Conservation (phyloP, 2,797 vertebrate species). For the Danio albolineatus region DNA sequence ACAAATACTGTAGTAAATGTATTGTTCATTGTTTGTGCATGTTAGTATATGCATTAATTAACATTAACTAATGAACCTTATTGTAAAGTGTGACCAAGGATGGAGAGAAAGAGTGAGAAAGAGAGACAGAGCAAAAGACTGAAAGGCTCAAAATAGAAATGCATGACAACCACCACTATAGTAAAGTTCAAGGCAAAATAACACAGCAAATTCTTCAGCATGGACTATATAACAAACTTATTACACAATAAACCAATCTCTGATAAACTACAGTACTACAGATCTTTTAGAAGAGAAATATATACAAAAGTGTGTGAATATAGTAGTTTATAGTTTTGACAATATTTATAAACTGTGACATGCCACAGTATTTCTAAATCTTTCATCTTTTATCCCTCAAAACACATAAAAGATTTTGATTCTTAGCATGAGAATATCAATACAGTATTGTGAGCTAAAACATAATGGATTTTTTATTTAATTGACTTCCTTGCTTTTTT, state of each 20-base stretch:
- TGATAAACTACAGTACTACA: slow-evolving; percentile 1
- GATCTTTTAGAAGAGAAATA: slow-evolving; percentile 4
- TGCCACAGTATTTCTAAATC: background rate
- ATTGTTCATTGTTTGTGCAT: no score
- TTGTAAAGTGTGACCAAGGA: no score
- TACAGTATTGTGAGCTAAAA: background rate
- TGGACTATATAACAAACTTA: background rate
- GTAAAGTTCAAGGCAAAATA: slow-evolving; percentile 34
- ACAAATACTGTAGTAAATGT: no score
- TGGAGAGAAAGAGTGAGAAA: no score
- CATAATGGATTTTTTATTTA: background rate
- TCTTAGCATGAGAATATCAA: background rate
- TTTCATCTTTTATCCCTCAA: background rate
- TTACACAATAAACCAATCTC: background rate
- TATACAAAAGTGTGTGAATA: background rate
- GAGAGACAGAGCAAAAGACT: slow-evolving; percentile 47
- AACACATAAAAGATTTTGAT: background rate
- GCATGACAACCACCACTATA: slow-evolving; percentile 12
- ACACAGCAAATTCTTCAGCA: background rate
- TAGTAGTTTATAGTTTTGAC: no score
- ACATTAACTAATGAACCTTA: no score
- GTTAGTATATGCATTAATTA: no score
- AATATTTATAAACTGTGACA: background rate
- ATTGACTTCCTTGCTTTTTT: background rate
- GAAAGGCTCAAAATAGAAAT: slow-evolving; percentile 41